These are phyloP conservation scores for Chrysolina oricalcia DNA, from an alignment of 2,888 invertebrate species.

Conservation along the genomic window DNA sequence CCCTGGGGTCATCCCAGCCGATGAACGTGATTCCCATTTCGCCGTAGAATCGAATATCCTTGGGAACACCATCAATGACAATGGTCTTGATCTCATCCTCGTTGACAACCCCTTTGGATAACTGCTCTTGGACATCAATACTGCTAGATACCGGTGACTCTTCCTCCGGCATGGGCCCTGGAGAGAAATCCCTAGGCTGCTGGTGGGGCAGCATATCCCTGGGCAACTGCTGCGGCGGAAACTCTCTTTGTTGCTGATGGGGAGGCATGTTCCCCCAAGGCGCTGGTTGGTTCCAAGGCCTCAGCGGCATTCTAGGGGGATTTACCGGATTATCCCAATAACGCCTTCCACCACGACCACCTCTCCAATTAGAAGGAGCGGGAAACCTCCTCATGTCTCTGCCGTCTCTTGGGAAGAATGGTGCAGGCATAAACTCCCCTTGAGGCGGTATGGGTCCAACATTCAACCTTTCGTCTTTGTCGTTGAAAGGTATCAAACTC, in stretches of 20 bases:
- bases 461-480: conserved; percentile 58
- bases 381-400: conserved; percentile 44
- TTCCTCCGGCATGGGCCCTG: conserved; percentile 17
- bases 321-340: conserved; percentile 40
- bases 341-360: conserved; percentile 70
- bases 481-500: conserved; percentile 54
- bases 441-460: conserved; percentile 33
- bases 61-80: conserved; percentile 85
- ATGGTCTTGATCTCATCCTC: conserved; percentile 85
- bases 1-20: conserved; percentile 89
- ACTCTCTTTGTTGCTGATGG: conserved; percentile 56
- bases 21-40: conserved; percentile 89
- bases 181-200: background rate
- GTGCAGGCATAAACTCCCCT: conserved; percentile 29
- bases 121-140: conserved; percentile 18
- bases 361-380: conserved; percentile 45
- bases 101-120: conserved; percentile 68
- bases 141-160: conserved; percentile 9
- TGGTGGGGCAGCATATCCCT: conserved; percentile 13
- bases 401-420: conserved; percentile 38
- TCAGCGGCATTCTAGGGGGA: conserved; percentile 35
- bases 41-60: conserved; percentile 90
- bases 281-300: conserved; percentile 46
- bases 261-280: conserved; percentile 42
- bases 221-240: conserved; percentile 27